These are phyloP conservation scores for Takifugu bimaculatus DNA, from an alignment of 2,113 vertebrate species.

Conservation along the genomic window DNA sequence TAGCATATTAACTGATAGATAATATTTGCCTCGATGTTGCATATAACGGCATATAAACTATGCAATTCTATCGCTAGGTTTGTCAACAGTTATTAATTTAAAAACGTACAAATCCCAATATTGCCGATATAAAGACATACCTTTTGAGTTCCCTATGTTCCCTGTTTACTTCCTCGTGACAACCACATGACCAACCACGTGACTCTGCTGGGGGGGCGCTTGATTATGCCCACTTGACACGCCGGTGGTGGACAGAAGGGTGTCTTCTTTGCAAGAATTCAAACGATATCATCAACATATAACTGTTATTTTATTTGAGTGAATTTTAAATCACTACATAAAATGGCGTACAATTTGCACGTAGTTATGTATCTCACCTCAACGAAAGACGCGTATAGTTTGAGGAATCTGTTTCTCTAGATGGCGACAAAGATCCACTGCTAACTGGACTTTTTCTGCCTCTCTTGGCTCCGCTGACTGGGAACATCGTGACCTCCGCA, in stretches of 20 bases:
- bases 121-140: background rate
- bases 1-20: conserved; percentile 30
- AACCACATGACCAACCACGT: conserved; percentile 36
- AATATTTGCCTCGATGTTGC: background rate
- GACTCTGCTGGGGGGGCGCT: conserved; percentile 48
- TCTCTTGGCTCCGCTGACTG: conserved; percentile 11
- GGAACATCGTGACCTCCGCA: conserved; percentile 7
- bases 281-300: background rate
- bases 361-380: too few relatives aligned
- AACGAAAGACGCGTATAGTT: too few relatives aligned
- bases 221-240: background rate
- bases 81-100: background rate
- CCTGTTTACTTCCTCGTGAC: conserved; percentile 72
- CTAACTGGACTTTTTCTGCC: fast-evolving
- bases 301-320: too few relatives aligned
- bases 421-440: conserved; percentile 64
- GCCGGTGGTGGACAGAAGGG: conserved; percentile 15
- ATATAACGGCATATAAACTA: background rate
- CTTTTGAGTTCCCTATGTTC: conserved; percentile 17
- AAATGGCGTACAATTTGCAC: too few relatives aligned
- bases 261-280: background rate
- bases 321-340: too few relatives aligned
- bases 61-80: background rate
- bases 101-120: background rate
- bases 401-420: conserved; percentile 31